Conservation (phyloP, 2,888 invertebrate species). For the Lithosia quadra region DNA sequence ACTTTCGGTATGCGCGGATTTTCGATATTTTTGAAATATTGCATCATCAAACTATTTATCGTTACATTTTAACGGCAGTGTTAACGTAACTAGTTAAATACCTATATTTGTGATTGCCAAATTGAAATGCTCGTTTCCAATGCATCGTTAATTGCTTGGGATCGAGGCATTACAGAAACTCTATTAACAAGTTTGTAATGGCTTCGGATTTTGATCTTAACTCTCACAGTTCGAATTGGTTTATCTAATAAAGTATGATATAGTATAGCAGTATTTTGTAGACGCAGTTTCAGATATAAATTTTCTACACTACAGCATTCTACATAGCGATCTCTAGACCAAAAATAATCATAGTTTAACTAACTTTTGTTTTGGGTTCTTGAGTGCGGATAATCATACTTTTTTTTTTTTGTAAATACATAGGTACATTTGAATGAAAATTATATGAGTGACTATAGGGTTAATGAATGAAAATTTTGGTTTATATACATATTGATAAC, state of each 20-base stretch:
- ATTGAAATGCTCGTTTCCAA: neutral
- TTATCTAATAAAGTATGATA: neutral
- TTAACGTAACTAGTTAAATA: neutral
- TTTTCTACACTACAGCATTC: too few relatives aligned
- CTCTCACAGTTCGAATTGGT: neutral
- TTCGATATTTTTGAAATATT: too few relatives aligned
- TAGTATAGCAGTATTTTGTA: neutral
- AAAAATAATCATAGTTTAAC: too few relatives aligned
- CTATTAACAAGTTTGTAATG: constrained; percentile 11
- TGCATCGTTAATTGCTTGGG: constrained; percentile 4
- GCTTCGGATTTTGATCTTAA: neutral
- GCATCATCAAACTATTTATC: neutral
- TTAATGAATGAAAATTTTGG: too few relatives aligned
- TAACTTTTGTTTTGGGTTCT: too few relatives aligned
- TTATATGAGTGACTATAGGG: too few relatives aligned
- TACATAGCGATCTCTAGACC: too few relatives aligned
- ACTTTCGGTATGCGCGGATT: neutral
- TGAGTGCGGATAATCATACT: too few relatives aligned
- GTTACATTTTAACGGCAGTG: neutral
- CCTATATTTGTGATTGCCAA: neutral
- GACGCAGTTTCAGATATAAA: neutral
- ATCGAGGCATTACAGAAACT: constrained; percentile 3
- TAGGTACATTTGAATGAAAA: too few relatives aligned
- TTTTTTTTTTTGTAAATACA: too few relatives aligned
- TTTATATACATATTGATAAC: too few relatives aligned